phyloP scores from a whole-genome alignment of 2,113 vertebrate species.

The Callocephalon fimbriatum region DNA sequence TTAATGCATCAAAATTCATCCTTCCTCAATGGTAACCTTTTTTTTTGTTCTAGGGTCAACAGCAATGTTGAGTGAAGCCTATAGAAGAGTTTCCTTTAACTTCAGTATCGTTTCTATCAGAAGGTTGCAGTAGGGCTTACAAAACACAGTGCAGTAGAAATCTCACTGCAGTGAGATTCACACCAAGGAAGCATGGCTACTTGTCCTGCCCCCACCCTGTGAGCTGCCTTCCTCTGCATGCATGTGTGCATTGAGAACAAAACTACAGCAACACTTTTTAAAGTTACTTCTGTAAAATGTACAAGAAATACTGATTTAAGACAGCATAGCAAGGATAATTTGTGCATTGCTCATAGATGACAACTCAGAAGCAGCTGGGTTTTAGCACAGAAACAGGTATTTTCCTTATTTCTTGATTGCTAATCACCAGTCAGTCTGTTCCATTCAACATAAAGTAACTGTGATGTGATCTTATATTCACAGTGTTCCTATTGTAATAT shows the following conservation, averaged over 20 bases:
- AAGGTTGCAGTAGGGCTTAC: neutral
- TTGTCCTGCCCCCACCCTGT: neutral
- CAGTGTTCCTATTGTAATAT: constrained; percentile 44
- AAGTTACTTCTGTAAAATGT: neutral
- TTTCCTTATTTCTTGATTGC: neutral
- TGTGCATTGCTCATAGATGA: neutral
- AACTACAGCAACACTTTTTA: neutral
- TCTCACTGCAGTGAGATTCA: neutral
- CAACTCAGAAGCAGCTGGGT: neutral
- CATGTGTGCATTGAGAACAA: neutral
- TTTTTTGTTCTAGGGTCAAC: neutral
- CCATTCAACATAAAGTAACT: constrained; percentile 4
- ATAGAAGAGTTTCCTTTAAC: neutral
- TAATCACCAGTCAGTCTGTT: constrained; percentile 64
- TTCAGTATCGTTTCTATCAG: neutral
- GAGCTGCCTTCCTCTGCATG: neutral
- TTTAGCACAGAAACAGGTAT: constrained; percentile 35
- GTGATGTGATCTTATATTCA: constrained; percentile 30
- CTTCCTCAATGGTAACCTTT: neutral
- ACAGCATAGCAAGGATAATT: neutral
- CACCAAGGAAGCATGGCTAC: neutral
- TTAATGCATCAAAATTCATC: neutral
- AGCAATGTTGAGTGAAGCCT: neutral
- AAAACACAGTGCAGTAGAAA: neutral
- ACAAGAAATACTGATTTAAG: neutral